Evolutionary conservation across 2,797 vertebrate genomes (phyloP).

Genomic region (Amniataba percoides): DNA sequence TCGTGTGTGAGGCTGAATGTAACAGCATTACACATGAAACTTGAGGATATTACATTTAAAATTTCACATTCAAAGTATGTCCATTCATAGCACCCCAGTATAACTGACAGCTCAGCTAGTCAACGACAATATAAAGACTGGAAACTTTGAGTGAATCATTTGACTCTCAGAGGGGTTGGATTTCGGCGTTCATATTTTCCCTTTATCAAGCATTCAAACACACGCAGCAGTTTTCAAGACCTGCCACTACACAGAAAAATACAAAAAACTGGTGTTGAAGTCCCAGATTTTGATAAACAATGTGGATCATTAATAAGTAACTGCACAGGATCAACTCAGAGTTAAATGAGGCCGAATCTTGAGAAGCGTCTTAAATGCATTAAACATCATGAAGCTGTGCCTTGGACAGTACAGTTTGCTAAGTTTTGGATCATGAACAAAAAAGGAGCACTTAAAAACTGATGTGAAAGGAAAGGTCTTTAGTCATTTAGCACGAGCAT

Average conservation of each 20-base stretch:
- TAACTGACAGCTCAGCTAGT: neutral
- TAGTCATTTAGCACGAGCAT: too few species aligned
- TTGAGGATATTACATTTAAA: conserved; percentile 6
- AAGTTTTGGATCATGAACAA: too few species aligned
- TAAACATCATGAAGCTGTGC: too few species aligned
- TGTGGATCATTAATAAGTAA: neutral
- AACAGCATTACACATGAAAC: conserved; percentile 10
- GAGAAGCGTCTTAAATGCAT: too few species aligned
- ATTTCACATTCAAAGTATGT: neutral
- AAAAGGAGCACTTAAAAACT: too few species aligned
- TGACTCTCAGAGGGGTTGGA: neutral
- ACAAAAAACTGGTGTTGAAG: conserved; percentile 1
- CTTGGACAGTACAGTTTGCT: too few species aligned
- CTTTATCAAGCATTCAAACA: neutral
- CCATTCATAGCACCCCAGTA: neutral
- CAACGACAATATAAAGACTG: neutral
- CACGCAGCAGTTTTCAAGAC: neutral
- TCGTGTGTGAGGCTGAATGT: conserved; percentile 10
- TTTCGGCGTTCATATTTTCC: neutral
- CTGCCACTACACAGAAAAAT: neutral
- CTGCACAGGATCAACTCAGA: neutral
- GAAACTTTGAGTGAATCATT: conserved; percentile 1
- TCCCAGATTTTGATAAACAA: neutral
- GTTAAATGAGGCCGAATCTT: too few species aligned
- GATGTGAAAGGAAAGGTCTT: too few species aligned